Conservation (phyloP, 2,797 vertebrate species). For the Poecilia picta region DNA sequence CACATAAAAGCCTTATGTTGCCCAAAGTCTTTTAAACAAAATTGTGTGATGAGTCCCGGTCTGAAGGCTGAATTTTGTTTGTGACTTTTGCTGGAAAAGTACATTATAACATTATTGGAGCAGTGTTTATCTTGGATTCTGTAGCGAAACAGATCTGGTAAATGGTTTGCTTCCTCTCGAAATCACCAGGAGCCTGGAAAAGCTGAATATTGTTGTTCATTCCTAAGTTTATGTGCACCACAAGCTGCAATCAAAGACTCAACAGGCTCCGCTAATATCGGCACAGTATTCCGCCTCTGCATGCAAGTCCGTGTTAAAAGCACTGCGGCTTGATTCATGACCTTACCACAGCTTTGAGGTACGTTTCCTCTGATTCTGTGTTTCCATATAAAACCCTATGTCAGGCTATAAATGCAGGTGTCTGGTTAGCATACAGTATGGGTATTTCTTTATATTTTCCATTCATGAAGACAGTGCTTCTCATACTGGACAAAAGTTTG, state of each 20-base stretch:
- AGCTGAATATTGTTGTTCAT: constrained; percentile 66
- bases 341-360: constrained; percentile 55
- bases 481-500: neutral
- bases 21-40: neutral
- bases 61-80: constrained; percentile 11
- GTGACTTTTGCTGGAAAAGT: neutral
- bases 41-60: neutral
- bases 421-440: constrained; percentile 8
- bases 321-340: constrained; percentile 40
- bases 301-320: constrained; percentile 41
- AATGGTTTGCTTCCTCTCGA: constrained; percentile 40
- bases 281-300: constrained; percentile 61
- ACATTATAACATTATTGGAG: neutral
- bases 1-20: constrained; percentile 1
- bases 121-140: constrained; percentile 7
- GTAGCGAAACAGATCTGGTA: constrained; percentile 20
- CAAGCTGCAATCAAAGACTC: constrained; percentile 67
- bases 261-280: constrained; percentile 54
- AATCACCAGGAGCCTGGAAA: constrained; percentile 48
- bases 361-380: constrained; percentile 46
- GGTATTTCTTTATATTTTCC: neutral
- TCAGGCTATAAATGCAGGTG: constrained; percentile 4
- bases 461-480: neutral
- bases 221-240: constrained; percentile 63
- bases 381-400: constrained; percentile 40